Evolutionary conservation across 2,113 vertebrate species (phyloP).

Genomic region (Nibea albiflora): DNA sequence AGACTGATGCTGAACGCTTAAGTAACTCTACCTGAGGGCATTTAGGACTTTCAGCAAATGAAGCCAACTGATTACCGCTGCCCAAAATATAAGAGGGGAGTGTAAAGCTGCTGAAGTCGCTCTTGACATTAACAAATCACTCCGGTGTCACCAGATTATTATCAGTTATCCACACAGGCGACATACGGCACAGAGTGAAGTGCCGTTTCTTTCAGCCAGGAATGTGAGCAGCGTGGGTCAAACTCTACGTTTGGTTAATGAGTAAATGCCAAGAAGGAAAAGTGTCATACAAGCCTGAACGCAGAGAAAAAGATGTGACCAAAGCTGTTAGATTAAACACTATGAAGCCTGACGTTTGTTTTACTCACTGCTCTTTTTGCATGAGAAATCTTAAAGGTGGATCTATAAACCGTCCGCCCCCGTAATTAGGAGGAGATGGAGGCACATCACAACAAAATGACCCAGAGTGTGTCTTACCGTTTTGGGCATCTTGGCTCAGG

Average conservation of each 20-base stretch:
- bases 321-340: background rate
- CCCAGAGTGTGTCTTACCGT: slow-evolving; percentile 80
- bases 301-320: background rate
- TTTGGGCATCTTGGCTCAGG: slow-evolving; percentile 87
- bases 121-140: background rate
- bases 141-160: background rate
- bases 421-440: slow-evolving; percentile 24
- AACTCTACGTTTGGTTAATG: slow-evolving; percentile 83
- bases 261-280: slow-evolving; percentile 72
- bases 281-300: slow-evolving; percentile 17
- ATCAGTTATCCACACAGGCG: background rate
- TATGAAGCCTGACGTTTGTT: background rate
- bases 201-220: slow-evolving; percentile 23
- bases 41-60: background rate
- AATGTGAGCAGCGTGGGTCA: slow-evolving; percentile 68
- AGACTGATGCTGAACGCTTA: slow-evolving; percentile 27
- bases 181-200: background rate
- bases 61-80: background rate
- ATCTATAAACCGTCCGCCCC: background rate
- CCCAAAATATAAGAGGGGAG: background rate
- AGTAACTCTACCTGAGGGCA: background rate
- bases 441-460: background rate
- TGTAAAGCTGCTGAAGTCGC: slow-evolving; percentile 3
- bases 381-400: background rate
- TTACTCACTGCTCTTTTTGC: background rate